A percentile compares a stretch with the other conserved stretches of the same genome.
Evolutionary conservation across 2,797 vertebrate species (phyloP).

Genomic region (Zenarchopterus dispar): DNA sequence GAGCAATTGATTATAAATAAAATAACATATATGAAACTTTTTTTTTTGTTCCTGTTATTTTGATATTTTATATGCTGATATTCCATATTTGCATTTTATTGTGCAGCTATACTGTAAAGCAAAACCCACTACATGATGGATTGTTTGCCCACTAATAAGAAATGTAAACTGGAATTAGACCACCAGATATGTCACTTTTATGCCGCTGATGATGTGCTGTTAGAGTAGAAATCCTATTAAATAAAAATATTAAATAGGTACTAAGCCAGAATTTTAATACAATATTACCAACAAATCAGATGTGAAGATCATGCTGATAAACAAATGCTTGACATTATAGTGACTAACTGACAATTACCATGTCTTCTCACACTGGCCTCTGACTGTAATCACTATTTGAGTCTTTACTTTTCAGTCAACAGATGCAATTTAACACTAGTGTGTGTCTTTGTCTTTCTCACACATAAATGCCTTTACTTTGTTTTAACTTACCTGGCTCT

Average conservation of each 20-base stretch:
- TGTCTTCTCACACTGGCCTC: neutral
- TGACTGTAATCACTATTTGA: neutral
- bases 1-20: too few relatives aligned
- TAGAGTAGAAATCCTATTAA: neutral
- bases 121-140: neutral
- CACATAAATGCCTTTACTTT: neutral
- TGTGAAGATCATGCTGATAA: neutral
- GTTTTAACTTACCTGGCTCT: constrained; percentile 80
- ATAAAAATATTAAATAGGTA: neutral
- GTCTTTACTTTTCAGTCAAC: neutral
- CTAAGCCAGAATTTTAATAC: neutral
- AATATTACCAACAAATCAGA: neutral
- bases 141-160: neutral
- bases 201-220: neutral
- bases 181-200: neutral
- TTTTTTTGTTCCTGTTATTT: too few relatives aligned
- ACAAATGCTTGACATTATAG: neutral
- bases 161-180: too few relatives aligned
- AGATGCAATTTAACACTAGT: neutral
- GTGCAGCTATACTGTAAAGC: neutral
- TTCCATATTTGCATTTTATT: too few relatives aligned
- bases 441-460: neutral
- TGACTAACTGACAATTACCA: neutral
- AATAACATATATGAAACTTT: too few relatives aligned
- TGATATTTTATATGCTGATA: too few relatives aligned